Evolutionary conservation across 2,113 vertebrate genomes (phyloP), one percentile per base, ranked within the genome.

Genomic region (Rhea pennata): DNA sequence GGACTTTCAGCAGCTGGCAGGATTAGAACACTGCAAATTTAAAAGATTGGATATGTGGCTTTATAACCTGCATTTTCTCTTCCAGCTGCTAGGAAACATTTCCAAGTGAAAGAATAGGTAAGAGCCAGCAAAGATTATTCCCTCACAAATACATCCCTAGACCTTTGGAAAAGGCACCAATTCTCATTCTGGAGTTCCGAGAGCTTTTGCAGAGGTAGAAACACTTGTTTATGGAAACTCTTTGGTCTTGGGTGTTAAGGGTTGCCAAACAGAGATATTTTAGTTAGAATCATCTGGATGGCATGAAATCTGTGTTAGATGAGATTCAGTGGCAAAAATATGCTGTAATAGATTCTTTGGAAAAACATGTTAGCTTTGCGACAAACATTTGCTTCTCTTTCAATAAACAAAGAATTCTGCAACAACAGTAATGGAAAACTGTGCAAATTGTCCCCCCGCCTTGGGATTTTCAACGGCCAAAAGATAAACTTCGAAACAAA

Each of bases 381-480:
- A 62, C 91, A 72, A 90, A 85, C 14, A 75, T 91, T 59, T 74
- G 3, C 58, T 89, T 83, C 27, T 88, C 15, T 92, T 94, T 95
- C 48, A 92, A 61, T 51, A 64, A 96, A 86, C 39, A 83, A 4
- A 56, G 7, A 9, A 73, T 62, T 80, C 24, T 87, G 23, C 17
- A 51, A 42, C 36, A 86, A 85, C 5, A 51, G 61, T 17, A 7
- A 19, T 69, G 40, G 70, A 81, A 72, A 76, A 44, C 9, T 83
- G 2, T 29, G 17, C 9, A 51, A 51, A 51, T 7, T n/a, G 3
- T 36, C 33, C 71, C 85, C n/a, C 29, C 6, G 36, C 36, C 9
- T 21, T 23, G 15, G 15, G 14, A 53, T 44, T 89, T 80, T 81
- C 10, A 36, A 86, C 79, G 64, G 1, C 8, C 6, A 61, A 65